phyloP scores from a whole-genome alignment of 2,888 invertebrate species.

The Spodoptera littoralis region DNA sequence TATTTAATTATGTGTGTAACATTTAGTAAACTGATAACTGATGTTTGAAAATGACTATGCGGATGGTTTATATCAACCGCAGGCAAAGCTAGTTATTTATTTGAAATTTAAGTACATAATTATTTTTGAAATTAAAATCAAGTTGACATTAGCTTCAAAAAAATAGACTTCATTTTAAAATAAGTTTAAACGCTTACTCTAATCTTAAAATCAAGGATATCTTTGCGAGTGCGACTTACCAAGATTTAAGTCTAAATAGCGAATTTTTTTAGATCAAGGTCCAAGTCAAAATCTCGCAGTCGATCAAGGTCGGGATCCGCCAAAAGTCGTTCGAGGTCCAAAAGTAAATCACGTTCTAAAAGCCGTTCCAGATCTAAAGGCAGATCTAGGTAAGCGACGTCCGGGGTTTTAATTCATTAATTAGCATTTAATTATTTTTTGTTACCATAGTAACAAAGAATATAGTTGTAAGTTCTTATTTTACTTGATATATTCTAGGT shows the following conservation, averaged over 20 bases:
- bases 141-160: too few species aligned
- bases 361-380: slow-evolving; percentile 64
- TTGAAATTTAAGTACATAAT: too few species aligned
- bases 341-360: slow-evolving; percentile 69
- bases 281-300: slow-evolving; percentile 75
- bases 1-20: too few species aligned
- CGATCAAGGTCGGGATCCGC: slow-evolving; percentile 75
- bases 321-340: slow-evolving; percentile 71
- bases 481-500: slow-evolving; percentile 45
- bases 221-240: neutral
- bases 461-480: neutral
- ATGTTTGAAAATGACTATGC: too few species aligned
- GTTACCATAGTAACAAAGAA: neutral
- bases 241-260: slow-evolving; percentile 44
- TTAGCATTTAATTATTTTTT: neutral
- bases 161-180: too few species aligned
- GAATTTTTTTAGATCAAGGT: slow-evolving; percentile 65
- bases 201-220: too few species aligned
- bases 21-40: too few species aligned
- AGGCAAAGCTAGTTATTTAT: too few species aligned
- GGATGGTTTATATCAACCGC: too few species aligned
- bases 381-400: slow-evolving; percentile 46
- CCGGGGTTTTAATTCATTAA: too few species aligned
- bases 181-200: too few species aligned
- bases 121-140: too few species aligned